A percentile compares a stretch with the other conserved stretches of the same genome.
Evolutionary conservation across 2,888 invertebrate species (phyloP).

Genomic region (Harmothoe impar): DNA sequence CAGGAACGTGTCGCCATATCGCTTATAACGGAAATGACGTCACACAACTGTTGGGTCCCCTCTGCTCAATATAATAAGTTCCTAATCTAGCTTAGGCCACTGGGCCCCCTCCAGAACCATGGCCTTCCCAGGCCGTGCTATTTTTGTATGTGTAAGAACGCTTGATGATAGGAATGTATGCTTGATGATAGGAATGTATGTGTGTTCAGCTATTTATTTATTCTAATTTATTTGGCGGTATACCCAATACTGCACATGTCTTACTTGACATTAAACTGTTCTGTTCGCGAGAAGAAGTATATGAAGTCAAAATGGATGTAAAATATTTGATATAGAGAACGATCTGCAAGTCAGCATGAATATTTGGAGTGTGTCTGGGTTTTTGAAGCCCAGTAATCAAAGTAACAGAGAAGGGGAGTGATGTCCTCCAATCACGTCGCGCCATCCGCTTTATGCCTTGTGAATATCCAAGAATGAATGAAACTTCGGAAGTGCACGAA

Average conservation of each 20-base stretch:
- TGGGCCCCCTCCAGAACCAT: not conserved
- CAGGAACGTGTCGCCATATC: constrained; percentile 45
- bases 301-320: too few relatives aligned
- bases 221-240: constrained; percentile 33
- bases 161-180: not conserved
- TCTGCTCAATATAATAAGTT: constrained; percentile 30
- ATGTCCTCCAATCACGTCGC: not conserved
- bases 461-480: too few relatives aligned
- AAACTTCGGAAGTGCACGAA: too few relatives aligned
- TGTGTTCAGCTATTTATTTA: not conserved
- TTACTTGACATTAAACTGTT: not conserved
- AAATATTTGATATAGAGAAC: too few relatives aligned
- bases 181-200: not conserved
- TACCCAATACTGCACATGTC: not conserved
- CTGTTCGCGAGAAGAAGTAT: not conserved
- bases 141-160: constrained; percentile 42
- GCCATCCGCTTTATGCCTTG: not conserved
- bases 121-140: not conserved
- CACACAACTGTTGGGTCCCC: constrained; percentile 28
- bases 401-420: too few relatives aligned
- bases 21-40: constrained; percentile 37
- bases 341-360: too few relatives aligned
- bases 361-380: too few relatives aligned
- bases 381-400: too few relatives aligned
- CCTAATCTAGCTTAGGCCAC: constrained; percentile 16